Base-by-base conservation (phyloP, 1,140 invertebrate species). In the Bombus terrestris region DNA sequence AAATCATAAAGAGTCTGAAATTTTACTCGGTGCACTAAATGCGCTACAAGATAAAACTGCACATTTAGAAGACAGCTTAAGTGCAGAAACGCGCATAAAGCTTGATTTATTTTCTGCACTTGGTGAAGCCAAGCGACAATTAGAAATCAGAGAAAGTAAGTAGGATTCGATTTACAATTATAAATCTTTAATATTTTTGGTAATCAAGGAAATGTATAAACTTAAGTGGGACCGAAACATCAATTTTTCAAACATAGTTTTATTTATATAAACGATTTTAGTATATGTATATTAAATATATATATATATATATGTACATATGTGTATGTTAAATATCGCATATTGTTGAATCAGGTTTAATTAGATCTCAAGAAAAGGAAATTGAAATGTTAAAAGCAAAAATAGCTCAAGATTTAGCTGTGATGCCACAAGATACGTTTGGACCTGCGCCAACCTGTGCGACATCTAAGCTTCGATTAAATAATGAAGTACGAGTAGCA, bases 21-120 rank as follows among this genome's bases (percentile, higher is more conserved):
- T 98, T 90, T 94, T 98, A 85, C 96, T 98, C 95, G 96, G 96
- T 71, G 97, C 98, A n/a, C 94, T 98, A 68, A 96, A 96, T 85
- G 96, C 97, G 53, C 96, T 99, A 94, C 97, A 98, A 95, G 98
- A 98, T 86, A 98, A 98, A 95, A 98, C 98, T 94, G 94, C 96
- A 90, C 98, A 98, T 93, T 96, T 99, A 82, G 98, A 99, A 95
- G 98, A 98, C 92, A 98, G 98, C 94, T 96, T 99, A 76, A 98
- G 98, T 88, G 98, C 98, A 41, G 99, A 99, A 96, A 99, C 98
- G 72, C 96, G 98, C 85, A 97, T 99, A 94, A 99, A 99, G 96
- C 96, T 99, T 84, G 98, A 99, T 96, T 96, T 99, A 82, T 99
- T 99, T 95, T 99, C 98, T 82, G 99, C 98, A 84, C 96, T 99